A percentile compares a stretch with the other conserved stretches of the same genome.
These are phyloP conservation scores for Drosophila athabasca DNA, from an alignment of 1,140 invertebrate genomes.

Conservation along the genomic window DNA sequence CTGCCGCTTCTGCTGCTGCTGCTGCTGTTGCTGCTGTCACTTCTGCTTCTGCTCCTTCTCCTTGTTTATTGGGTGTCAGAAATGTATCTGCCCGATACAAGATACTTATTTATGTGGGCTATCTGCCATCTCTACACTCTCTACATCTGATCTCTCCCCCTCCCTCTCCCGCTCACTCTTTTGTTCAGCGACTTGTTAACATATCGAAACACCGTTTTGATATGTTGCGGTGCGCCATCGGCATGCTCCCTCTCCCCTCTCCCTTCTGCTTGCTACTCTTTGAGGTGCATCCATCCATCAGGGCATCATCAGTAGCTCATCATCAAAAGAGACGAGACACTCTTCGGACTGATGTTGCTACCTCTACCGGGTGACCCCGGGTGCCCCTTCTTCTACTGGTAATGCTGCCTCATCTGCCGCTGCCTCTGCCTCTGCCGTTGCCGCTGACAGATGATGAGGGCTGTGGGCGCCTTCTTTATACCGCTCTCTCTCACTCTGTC, in stretches of 20 bases:
- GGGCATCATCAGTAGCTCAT: not conserved
- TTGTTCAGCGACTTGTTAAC: slow-evolving; percentile 44
- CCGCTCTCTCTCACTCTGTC: too few species aligned
- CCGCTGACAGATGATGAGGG: slow-evolving; percentile 60
- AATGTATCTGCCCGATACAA: slow-evolving; percentile 20
- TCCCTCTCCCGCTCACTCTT: not conserved
- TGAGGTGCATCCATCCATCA: too few species aligned
- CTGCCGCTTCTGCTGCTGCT: not conserved
- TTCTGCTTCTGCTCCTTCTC: not conserved
- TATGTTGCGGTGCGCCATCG: slow-evolving; percentile 26
- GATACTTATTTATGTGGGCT: slow-evolving; percentile 40
- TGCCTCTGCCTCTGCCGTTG: too few species aligned
- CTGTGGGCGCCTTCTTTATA: slow-evolving; percentile 13
- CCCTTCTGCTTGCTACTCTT: too few species aligned
- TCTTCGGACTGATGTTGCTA: slow-evolving; percentile 14
- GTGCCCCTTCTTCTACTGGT: too few species aligned
- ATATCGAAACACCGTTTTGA: slow-evolving; percentile 46
- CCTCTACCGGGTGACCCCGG: not conserved
- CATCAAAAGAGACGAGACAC: slow-evolving; percentile 35
- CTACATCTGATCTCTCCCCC: not conserved
- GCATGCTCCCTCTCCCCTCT: not conserved
- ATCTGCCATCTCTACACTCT: slow-evolving; percentile 23
- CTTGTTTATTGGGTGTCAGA: slow-evolving; percentile 16
- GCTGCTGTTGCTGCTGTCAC: not conserved
- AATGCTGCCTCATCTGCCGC: too few species aligned